phyloP scores from a whole-genome alignment of 2,797 vertebrate species.

The Dryobates pubescens region DNA sequence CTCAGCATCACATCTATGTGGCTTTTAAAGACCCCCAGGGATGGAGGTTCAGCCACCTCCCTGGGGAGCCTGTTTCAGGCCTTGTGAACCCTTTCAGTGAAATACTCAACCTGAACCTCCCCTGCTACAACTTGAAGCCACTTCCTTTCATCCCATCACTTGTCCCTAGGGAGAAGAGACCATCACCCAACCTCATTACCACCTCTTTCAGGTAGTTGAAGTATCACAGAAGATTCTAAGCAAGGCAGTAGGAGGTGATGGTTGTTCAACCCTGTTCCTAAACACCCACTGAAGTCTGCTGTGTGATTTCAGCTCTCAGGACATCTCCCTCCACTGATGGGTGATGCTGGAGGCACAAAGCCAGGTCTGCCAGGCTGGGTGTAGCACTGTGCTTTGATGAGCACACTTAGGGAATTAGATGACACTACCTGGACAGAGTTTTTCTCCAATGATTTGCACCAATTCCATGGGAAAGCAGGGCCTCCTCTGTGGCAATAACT shows the following conservation, averaged over 20 bases:
- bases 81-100: no score
- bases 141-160: no score
- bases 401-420: background rate
- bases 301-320: background rate
- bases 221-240: background rate
- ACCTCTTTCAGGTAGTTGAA: no score
- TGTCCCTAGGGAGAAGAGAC: no score
- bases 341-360: background rate
- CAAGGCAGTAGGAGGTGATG: background rate
- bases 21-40: no score
- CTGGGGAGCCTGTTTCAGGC: no score
- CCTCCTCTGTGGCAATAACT: fast-evolving
- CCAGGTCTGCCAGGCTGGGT: background rate
- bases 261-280: background rate
- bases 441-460: background rate
- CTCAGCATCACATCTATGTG: no score
- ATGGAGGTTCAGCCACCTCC: no score
- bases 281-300: background rate
- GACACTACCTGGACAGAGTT: background rate
- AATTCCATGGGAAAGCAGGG: fast-evolving
- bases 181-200: no score
- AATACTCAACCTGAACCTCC: no score
- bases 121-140: no score
- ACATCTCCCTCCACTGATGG: background rate
- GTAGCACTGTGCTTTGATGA: background rate